phyloP scores from a whole-genome alignment of 2,888 invertebrate species.

The Ceramica pisi region DNA sequence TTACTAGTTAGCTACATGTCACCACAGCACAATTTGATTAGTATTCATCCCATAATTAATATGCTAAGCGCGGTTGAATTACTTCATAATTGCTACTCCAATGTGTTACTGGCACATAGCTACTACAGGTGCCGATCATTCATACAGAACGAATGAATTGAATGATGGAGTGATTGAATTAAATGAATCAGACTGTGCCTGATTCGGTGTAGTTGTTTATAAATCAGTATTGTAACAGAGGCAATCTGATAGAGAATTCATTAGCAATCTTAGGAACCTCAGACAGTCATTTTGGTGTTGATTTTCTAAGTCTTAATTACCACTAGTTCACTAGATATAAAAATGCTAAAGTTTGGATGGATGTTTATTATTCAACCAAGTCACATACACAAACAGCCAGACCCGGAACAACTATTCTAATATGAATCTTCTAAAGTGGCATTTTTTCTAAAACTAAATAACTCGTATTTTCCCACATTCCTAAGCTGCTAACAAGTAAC shows the following conservation, averaged over 20 bases:
- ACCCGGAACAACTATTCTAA: no score
- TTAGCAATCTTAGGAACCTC: neutral
- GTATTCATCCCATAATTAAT: slow-evolving; percentile 27
- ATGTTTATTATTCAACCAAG: no score
- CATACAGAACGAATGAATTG: slow-evolving; percentile 19
- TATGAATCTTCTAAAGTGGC: no score
- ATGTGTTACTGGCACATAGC: slow-evolving; percentile 8
- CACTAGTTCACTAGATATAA: no score
- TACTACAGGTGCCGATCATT: slow-evolving; percentile 16
- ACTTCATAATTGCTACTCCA: slow-evolving; percentile 38
- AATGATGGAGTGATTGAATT: slow-evolving; percentile 7
- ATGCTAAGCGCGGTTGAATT: slow-evolving; percentile 44
- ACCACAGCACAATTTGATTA: slow-evolving; percentile 16
- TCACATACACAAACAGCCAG: no score
- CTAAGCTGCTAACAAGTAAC: neutral
- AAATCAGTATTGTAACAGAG: slow-evolving; percentile 18
- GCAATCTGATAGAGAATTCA: neutral
- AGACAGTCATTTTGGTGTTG: neutral
- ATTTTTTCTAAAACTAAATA: neutral
- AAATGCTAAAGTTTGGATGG: no score
- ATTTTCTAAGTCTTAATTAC: no score
- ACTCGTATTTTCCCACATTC: neutral
- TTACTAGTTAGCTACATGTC: neutral
- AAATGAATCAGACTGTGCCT: neutral
- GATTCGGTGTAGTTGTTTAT: slow-evolving; percentile 16